Percentiles rank a stretch among this genome's conserved stretches.
phyloP scores from a whole-genome alignment of 2,888 invertebrate genomes.

The Melikaiella ostensackeni region DNA sequence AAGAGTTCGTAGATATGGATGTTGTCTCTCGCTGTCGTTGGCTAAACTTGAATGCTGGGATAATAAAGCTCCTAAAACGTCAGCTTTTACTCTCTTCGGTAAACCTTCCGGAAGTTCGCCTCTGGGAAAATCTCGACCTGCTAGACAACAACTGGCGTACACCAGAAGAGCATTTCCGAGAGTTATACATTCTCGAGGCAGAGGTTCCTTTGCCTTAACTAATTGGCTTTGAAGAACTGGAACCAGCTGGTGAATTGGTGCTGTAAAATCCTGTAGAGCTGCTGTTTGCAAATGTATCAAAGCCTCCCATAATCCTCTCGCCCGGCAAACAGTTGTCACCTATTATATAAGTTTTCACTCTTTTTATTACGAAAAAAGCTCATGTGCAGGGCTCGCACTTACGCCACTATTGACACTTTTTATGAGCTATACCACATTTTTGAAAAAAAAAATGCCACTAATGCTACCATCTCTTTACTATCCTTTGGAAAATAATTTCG shows the following conservation, averaged over 20 bases:
- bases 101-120: constrained; percentile 84
- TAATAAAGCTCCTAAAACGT: constrained; percentile 85
- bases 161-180: constrained; percentile 91
- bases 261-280: constrained; percentile 83
- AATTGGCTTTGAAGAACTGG: constrained; percentile 78
- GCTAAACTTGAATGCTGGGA: constrained; percentile 84
- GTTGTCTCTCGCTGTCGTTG: constrained; percentile 81
- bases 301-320: constrained; percentile 83
- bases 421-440: too few relatives aligned
- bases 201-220: constrained; percentile 48
- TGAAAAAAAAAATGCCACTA: too few relatives aligned
- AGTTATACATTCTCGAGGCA: constrained; percentile 73
- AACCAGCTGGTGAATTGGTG: constrained; percentile 84
- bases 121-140: constrained; percentile 90
- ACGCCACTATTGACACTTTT: too few relatives aligned
- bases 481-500: too few relatives aligned
- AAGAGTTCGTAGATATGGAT: constrained; percentile 86
- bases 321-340: constrained; percentile 82
- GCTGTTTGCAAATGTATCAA: constrained; percentile 83
- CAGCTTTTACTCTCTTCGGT: constrained; percentile 84
- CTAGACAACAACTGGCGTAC: constrained; percentile 91
- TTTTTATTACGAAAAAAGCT: constrained; percentile 21
- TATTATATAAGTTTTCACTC: constrained; percentile 65
- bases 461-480: too few relatives aligned
- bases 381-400: too few relatives aligned